These are phyloP conservation scores for Sarcophaga subvicina DNA, from an alignment of 2,888 invertebrate species.

Conservation along the genomic window DNA sequence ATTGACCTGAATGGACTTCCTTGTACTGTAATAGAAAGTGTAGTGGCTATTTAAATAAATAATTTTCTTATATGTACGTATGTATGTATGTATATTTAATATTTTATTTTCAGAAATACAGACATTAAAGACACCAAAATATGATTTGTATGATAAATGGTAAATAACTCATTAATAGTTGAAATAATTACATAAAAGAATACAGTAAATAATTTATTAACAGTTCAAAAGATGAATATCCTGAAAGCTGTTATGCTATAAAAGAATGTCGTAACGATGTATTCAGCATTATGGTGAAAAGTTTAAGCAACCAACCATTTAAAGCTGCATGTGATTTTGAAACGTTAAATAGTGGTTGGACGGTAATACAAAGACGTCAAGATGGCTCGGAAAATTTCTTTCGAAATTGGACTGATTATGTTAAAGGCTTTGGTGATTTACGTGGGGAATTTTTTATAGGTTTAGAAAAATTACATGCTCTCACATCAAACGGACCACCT, in stretches of 20 bases:
- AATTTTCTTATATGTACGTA: too few species aligned
- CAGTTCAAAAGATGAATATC: background rate
- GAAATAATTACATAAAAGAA: too few species aligned
- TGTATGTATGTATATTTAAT: too few species aligned
- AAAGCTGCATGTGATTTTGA: constrained; percentile 14
- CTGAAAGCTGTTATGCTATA: background rate
- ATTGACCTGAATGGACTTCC: too few species aligned
- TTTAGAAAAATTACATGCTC: constrained; percentile 23
- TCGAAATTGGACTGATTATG: constrained; percentile 26
- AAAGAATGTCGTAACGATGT: constrained; percentile 10
- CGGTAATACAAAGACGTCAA: too few species aligned
- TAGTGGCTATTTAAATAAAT: too few species aligned
- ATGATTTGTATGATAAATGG: background rate
- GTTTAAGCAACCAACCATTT: constrained; percentile 16
- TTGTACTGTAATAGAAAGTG: too few species aligned
- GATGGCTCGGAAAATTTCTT: constrained; percentile 13
- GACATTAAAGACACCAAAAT: too few species aligned
- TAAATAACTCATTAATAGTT: background rate
- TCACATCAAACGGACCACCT: constrained; percentile 6
- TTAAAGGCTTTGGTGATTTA: constrained; percentile 18
- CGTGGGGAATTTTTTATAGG: constrained; percentile 24
- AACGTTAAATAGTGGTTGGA: background rate
- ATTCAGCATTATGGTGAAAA: constrained; percentile 7
- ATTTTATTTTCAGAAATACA: too few species aligned
- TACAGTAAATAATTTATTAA: background rate